Evolutionary conservation across 1,140 invertebrate species (phyloP), one percentile per base, ranked within the genome.

Genomic region (Drosophila sturtevanti): DNA sequence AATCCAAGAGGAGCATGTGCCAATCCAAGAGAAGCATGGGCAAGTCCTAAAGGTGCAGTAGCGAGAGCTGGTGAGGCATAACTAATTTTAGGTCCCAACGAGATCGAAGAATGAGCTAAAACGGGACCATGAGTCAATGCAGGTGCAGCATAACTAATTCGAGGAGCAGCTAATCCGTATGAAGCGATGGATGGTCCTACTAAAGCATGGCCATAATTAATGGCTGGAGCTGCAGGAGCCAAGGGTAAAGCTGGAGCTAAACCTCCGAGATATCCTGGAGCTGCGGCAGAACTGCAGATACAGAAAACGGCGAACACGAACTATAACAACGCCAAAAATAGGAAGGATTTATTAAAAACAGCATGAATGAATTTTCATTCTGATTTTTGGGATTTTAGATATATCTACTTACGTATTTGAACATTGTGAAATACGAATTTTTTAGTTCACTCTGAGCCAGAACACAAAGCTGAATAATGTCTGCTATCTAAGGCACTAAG

Each of bases 381-480:
- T 31, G 5, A 31, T 31, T 31, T 31, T 31, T 1, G 1, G 0
- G 27, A 31, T 31, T 1, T 6, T 31, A 31, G 27, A 31, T 31
- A 31, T 31, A 16, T 41, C 0, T 14, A 89, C 86, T 90, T 77
- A 90, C 86, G 64, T 82, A 90, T 86, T 90, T 90, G 67, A 90
- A 90, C 87, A 90, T 90, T 63, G 72, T 82, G 69, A 16, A 14
- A 7, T 12, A 44, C 31, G 22, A 48, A 74, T 35, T 48, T 37
- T 55, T 61, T 21, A 44, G 63, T 58, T 81, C 61, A 72, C 64
- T 65, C 82, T 61, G 18, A 48, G 72, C 77, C 73, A 87, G 84
- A 89, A 89, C 84, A 84, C 85, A 72, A 74, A 62, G 70, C 68
- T 79, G 78, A 89, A 89, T 89, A 89, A 89, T 85, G 77, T 70